phyloP scores from a whole-genome alignment of 2,888 invertebrate genomes.

The Macrosiphum euphorbiae region DNA sequence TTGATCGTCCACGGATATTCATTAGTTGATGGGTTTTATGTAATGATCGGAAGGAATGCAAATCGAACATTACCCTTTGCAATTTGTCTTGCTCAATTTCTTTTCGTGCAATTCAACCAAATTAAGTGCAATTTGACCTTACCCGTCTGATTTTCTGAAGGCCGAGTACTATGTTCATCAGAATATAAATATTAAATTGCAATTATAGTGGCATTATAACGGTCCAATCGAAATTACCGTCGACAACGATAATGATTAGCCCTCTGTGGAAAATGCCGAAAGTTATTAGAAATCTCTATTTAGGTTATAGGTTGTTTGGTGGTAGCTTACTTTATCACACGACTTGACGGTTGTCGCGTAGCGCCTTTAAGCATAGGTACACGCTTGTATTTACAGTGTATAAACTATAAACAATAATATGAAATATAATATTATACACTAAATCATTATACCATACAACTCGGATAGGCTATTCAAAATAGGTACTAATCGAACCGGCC shows the following conservation, averaged over 20 bases:
- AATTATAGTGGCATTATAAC: background rate
- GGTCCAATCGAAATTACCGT: background rate
- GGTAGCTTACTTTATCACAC: background rate
- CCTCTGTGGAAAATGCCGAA: background rate
- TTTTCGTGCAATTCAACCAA: no score
- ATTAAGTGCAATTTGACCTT: no score
- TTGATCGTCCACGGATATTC: no score
- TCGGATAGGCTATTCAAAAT: background rate
- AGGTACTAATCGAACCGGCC: slow-evolving; percentile 3
- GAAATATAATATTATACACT: background rate
- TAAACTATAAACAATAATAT: background rate
- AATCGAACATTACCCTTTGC: no score
- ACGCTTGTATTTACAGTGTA: background rate
- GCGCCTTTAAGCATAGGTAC: background rate
- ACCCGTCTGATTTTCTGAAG: no score
- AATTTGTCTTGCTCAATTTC: no score
- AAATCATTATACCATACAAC: background rate
- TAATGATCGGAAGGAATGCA: no score
- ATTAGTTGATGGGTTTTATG: no score
- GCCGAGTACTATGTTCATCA: background rate
- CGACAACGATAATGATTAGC: background rate
- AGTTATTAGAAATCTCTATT: background rate
- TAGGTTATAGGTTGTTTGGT: background rate
- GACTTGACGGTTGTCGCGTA: background rate
- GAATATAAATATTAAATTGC: background rate